Evolutionary conservation across 2,113 vertebrate species (phyloP), one percentile per base, ranked within the genome.

Genomic region (Cheilinus undulatus): DNA sequence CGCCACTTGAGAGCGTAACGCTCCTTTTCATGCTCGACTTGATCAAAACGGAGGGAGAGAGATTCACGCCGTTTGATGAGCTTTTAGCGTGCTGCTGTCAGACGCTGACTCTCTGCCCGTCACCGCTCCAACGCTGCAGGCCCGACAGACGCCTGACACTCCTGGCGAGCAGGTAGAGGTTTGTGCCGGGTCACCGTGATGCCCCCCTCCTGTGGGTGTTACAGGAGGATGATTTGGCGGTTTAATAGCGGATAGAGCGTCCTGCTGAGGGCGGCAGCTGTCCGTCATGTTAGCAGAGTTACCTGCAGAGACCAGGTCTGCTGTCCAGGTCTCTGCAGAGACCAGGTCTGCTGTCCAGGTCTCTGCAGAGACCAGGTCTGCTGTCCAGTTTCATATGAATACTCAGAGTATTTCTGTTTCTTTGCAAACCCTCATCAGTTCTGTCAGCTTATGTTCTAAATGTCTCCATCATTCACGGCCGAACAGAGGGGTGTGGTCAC

Each of bases 21-120:
- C 94, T 96, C 94, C 94, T 95, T 95, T 96, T 97, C 95, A 96
- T 94, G 95, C 95, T 95, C 95, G 92, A 94, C 95, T 95, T 95
- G 90, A 96, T 96, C 94, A 95, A 34, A 34, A 5, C 32, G 9
- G 32, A 34, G 32, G 32, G 32, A 34, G 9, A 10, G 32, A 34
- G 11, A 11, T 34, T 11, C 32, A 34, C 32, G 32, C 32, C 32
- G 2, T 34, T 11, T 34, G 9, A 34, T 34, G 32, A 10, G 5
- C 32, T 34, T 7, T 34, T 34, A 34, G 32, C 32, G 32, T 93
- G 94, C 94, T 95, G 95, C 94, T 95, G 23, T 94, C 94, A 94
- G 92, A 91, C 88, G 92, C 32, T 34, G 32, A 34, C 32, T 34
- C 32, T 34, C 94, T 89, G 95, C 92, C 93, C 92, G 3, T n/a